phyloP scores from a whole-genome alignment of 2,797 vertebrate species.

The Petrocephalus schoutedeni region DNA sequence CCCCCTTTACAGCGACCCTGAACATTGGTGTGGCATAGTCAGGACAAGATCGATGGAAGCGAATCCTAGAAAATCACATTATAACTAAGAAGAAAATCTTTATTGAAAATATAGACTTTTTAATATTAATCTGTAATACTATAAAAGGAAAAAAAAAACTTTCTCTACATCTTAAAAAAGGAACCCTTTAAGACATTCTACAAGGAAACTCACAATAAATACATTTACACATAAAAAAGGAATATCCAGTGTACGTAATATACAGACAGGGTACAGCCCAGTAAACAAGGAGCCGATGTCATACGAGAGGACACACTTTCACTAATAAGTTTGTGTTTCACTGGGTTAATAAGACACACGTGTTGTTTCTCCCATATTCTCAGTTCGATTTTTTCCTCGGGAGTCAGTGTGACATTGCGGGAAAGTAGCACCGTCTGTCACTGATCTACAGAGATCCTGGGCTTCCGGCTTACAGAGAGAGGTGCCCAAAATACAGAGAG shows the following conservation, averaged over 20 bases:
- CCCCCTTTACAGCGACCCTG: not conserved
- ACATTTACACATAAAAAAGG: slow-evolving; percentile 73
- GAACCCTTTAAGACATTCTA: slow-evolving; percentile 37
- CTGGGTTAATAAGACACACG: not conserved
- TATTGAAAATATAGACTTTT: slow-evolving; percentile 83
- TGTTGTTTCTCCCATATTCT: not conserved
- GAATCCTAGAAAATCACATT: not conserved
- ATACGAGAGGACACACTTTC: not conserved
- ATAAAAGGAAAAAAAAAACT: slow-evolving; percentile 53
- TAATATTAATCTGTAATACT: slow-evolving; percentile 69
- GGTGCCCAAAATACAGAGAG: not conserved
- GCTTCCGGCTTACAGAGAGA: not conserved
- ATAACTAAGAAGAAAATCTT: slow-evolving; percentile 32
- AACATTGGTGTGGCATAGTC: not conserved
- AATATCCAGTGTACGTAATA: slow-evolving; percentile 82
- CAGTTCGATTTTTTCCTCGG: not conserved
- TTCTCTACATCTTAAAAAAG: slow-evolving; percentile 51
- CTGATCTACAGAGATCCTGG: not conserved
- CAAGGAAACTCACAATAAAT: slow-evolving; percentile 76
- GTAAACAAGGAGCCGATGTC: slow-evolving; percentile 36
- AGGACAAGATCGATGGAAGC: not conserved
- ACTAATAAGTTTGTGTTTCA: not conserved
- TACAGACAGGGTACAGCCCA: slow-evolving; percentile 48
- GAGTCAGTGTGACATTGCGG: not conserved
- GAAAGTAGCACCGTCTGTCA: not conserved